Evolutionary conservation across 2,888 invertebrate genomes (phyloP).

Genomic region (Dasysyrphus tricinctus): DNA sequence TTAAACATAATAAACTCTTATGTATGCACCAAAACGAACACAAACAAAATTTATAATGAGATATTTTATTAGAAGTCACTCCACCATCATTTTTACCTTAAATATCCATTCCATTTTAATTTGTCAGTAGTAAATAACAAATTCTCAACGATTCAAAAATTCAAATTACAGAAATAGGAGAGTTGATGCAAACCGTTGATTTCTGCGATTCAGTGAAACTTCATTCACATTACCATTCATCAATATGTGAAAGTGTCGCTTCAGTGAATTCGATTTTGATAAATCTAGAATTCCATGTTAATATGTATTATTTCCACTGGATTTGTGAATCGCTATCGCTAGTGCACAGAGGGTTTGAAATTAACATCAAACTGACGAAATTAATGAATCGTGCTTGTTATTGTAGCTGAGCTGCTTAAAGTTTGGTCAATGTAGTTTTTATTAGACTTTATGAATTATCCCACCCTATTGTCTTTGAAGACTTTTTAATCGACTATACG

Average conservation of each 20-base stretch:
- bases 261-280: slow-evolving; percentile 8
- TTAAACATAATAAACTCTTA: too few species aligned
- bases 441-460: too few species aligned
- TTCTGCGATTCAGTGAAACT: not conserved
- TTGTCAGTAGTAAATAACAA: not conserved
- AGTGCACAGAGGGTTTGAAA: not conserved
- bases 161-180: not conserved
- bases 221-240: not conserved
- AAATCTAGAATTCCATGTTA: not conserved
- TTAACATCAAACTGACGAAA: not conserved
- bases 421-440: too few species aligned
- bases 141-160: not conserved
- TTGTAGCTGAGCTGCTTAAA: not conserved
- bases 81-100: not conserved
- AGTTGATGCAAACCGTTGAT: not conserved
- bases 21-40: too few species aligned
- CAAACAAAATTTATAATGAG: too few species aligned
- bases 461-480: too few species aligned
- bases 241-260: not conserved
- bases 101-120: not conserved
- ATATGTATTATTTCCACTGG: not conserved
- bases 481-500: too few species aligned
- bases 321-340: not conserved
- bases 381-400: not conserved
- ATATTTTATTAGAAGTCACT: too few species aligned